Base-by-base conservation (phyloP, 2,888 invertebrate genomes). In the Nephrocerus scutellatus region DNA sequence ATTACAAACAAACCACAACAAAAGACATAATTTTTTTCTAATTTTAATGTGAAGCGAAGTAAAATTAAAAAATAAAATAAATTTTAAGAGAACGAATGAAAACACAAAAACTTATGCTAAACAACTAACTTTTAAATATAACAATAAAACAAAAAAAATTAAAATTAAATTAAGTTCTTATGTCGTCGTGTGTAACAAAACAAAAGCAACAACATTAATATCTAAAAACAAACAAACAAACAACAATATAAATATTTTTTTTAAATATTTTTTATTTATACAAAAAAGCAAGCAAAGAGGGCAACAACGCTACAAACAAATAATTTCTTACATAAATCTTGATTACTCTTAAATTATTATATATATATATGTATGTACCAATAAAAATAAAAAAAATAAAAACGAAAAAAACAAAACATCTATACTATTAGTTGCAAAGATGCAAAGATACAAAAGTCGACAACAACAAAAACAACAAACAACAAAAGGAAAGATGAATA, bases 281-380 rank as follows among this genome's bases (percentile, higher is more conserved):
- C 14, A 30, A 6, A 30, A 10, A 30, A 30, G 16, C 5, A 25
- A 22, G 22, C 30, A 13, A n/a, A 20, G 14, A 7, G 6, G 13
- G 14, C 26, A 26, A 5, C 10, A 26, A 41, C 29, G 35, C 36
- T 29, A 28, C 15, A 30, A 30, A 39, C 25, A 43, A 36, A 48
- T 37, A 25, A 25, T 12, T 6, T 25, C 5, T 5, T 15, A 8
- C 54, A 57, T 57, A 55, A 55, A 55, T 57, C 54, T 52, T 57
- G 57, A 54, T 53, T 56, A 56, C 52, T 54, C 29, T 57, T 56
- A 57, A 54, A 57, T 57, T 42, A 57, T 48, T 40, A 30, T 22
- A 38, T 24, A 21, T 18, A 21, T 26, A 32, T 15, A 16, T 12
- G 54, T 53, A 48, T 54, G 48, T 52, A 43, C 44, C 36, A 50